Base-by-base conservation (phyloP, 2,113 vertebrate species). In the Larimichthys crocea region DNA sequence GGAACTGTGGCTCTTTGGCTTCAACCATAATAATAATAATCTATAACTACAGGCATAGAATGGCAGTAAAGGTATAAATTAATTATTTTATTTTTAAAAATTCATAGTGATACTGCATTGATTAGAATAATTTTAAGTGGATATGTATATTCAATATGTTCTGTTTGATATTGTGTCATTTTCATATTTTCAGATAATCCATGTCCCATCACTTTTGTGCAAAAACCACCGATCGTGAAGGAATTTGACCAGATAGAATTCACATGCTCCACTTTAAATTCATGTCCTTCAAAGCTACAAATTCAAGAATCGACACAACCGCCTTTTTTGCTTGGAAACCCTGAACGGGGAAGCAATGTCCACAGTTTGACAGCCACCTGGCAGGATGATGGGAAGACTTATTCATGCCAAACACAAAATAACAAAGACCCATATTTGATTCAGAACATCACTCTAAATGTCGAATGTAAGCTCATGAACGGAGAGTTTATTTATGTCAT, bases 101-200 rank as follows among this genome's bases (percentile, higher is more conserved):
- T 35, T 35, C 35, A 35, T 35, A 35, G 35, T 35, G 2, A 35
- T 35, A 35, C 35, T 35, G 35, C 8, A 35, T 35, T 35, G 3
- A 53, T 62, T 10, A 55, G 17, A 40, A 29, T 26, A 2, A 26
- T 26, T 26, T 20, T 24, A 26, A 61, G 1, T 63, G 1, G 7
- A 7, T 44, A 7, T 53, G 4, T 44, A 7, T 8, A 48, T 12
- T 53, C 7, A 26, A 14, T 20, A 29, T 11, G 26, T 76, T 42
- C 55, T 24, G 53, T 24, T 20, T 77, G 20, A 53, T 19, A n/a
- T 19, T 17, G 14, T 57, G 16, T 62, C 16, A 4, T 62, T 5
- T 40, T 84, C 0, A 6, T 64, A 11, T 74, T 88, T 86, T 31
- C 74, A 95, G 94, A 84, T 2, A 94, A 95, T 56, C 80, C 42